These are phyloP conservation scores for Rhinoraja longicauda DNA, from an alignment of 2,797 vertebrate genomes.

Conservation along the genomic window DNA sequence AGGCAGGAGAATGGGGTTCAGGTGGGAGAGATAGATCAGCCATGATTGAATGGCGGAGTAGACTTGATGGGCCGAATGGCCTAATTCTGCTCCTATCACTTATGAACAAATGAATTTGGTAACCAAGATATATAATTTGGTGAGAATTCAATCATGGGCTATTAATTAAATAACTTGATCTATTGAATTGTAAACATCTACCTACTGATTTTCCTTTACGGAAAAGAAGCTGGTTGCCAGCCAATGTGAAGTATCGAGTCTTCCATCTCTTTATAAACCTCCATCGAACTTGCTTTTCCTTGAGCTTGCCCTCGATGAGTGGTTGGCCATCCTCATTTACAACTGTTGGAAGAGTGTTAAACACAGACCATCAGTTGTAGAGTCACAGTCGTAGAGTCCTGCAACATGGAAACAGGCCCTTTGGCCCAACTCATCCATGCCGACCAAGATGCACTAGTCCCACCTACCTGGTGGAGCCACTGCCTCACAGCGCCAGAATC, in stretches of 20 bases:
- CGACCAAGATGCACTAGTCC: too few relatives aligned
- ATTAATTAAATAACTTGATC: background rate
- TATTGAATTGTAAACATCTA: constrained; percentile 43
- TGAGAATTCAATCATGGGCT: background rate
- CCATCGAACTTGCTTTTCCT: constrained; percentile 95
- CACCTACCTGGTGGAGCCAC: too few relatives aligned
- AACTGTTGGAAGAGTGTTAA: constrained; percentile 52
- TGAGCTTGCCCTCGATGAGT: constrained; percentile 89
- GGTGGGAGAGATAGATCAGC: too few relatives aligned
- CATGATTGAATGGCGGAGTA: too few relatives aligned
- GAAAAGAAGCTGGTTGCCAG: constrained; percentile 93
- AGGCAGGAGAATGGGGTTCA: too few relatives aligned
- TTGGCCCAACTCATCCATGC: too few relatives aligned
- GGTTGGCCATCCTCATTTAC: constrained; percentile 88
- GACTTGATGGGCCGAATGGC: too few relatives aligned
- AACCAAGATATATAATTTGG: background rate
- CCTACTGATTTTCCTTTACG: constrained; percentile 86
- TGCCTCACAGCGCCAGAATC: too few relatives aligned
- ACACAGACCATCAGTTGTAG: background rate
- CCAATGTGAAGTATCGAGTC: constrained; percentile 90
- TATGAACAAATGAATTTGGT: background rate
- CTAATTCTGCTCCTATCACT: too few relatives aligned
- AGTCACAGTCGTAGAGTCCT: too few relatives aligned
- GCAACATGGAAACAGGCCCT: too few relatives aligned
- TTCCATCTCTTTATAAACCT: constrained; percentile 97